Evolutionary conservation across 2,113 vertebrate species (phyloP), one percentile per base, ranked within the genome.

Genomic region (Nesoenas mayeri): DNA sequence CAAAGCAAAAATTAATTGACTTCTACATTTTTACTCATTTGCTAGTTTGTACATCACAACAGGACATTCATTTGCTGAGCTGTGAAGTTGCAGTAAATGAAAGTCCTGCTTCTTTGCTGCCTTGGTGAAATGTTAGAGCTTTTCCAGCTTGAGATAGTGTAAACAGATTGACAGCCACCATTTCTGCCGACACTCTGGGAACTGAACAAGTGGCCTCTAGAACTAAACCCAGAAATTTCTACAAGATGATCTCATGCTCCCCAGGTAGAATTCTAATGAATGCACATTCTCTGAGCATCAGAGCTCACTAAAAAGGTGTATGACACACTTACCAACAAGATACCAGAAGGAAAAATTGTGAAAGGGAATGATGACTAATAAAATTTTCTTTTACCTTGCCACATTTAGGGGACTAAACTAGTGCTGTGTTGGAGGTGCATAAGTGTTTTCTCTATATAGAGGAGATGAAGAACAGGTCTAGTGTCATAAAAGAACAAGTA

Each of bases 381-480:
- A 16, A 5, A 12, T 64, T 74, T 73, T 65, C 14, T 36, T 67
- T 24, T 47, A 15, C 50, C 5, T 36, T 60, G 26, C 40, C 38
- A 29, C 24, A 0, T 48, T 73, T 31, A 34, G 6, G 29, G 34
- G 50, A 38, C 58, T 17, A 3, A 72, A 34, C 47, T 1, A 14
- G 12, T 3, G 29, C n/a, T 34, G 28, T 32, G 31, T 9, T 78
- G 15, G 67, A 64, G 56, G 38, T 66, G 34, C 75, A 86, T 56
- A 71, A 78, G 20, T 6, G 1, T 2, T 66, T 66, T 74, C 58
- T 93, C 36, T 67, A 18, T 42, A 22, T 29, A 66, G 10, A 88
- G 36, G 25, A 61, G 91, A 85, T 29, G 79, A 90, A 85, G 85
- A 93, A 51, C 67, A 95, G 91, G 60, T 12, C 75, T 47, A 44